Conservation (phyloP, 2,113 vertebrate species). For the Vireo altiloquus region DNA sequence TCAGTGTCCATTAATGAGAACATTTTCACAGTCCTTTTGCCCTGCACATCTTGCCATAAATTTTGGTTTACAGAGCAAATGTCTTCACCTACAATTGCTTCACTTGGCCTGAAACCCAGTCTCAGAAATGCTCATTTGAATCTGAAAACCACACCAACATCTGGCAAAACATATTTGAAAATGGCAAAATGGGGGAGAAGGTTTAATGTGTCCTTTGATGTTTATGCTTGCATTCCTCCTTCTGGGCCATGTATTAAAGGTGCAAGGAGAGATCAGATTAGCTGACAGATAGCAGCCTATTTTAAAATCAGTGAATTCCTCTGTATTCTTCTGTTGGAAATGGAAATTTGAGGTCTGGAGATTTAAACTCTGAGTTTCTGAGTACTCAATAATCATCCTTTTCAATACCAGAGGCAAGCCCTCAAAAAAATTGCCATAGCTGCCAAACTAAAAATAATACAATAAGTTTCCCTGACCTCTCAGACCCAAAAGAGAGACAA, state of each 20-base stretch:
- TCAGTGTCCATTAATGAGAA: not conserved
- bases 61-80: slow-evolving; percentile 12
- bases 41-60: slow-evolving; percentile 17
- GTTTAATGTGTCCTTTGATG: not conserved
- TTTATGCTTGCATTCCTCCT: not conserved
- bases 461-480: not conserved
- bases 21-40: not conserved
- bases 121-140: not conserved
- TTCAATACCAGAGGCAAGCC: not conserved
- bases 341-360: not conserved
- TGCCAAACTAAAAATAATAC: not conserved
- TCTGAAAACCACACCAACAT: slow-evolving; percentile 46
- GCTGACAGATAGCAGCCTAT: slow-evolving; percentile 14
- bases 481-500: not conserved
- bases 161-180: slow-evolving; percentile 30
- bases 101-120: slow-evolving; percentile 17
- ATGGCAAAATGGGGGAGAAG: not conserved
- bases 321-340: slow-evolving; percentile 14
- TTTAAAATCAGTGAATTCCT: slow-evolving; percentile 46
- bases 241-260: not conserved
- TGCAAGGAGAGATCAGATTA: slow-evolving; percentile 25
- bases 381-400: not conserved
- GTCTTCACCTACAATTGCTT: slow-evolving; percentile 32
- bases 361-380: not conserved
- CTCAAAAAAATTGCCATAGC: not conserved